phyloP scores from a whole-genome alignment of 2,113 vertebrate genomes.

The Strigops habroptila region DNA sequence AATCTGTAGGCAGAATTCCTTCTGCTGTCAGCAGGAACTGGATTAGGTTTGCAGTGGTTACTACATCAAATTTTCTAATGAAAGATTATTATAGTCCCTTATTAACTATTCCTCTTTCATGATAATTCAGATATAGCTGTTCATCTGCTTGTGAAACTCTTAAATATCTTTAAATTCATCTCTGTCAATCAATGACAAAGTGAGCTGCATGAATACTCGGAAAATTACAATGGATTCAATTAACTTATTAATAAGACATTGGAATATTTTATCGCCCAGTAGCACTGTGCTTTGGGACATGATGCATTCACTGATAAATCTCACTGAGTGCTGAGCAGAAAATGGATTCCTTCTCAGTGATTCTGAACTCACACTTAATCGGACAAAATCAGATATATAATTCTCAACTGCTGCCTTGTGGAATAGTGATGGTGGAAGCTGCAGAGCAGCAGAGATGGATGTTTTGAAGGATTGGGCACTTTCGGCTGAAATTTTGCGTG shows the following conservation, averaged over 20 bases:
- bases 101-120: constrained; percentile 38
- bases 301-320: constrained; percentile 50
- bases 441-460: not conserved
- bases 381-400: not conserved
- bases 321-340: constrained; percentile 6
- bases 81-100: constrained; percentile 33
- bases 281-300: constrained; percentile 29
- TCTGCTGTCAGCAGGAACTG: not conserved
- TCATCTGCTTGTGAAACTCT: constrained; percentile 37
- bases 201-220: constrained; percentile 14
- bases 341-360: constrained; percentile 36
- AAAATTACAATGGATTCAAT: constrained; percentile 59
- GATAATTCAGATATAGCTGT: constrained; percentile 43
- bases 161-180: constrained; percentile 62
- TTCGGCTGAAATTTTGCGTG: not conserved
- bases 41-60: constrained; percentile 24
- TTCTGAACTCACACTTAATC: constrained; percentile 17
- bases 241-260: constrained; percentile 64
- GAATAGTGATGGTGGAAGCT: not conserved
- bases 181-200: constrained; percentile 64
- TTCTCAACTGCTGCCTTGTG: not conserved
- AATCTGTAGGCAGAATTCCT: not conserved
- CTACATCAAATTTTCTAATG: constrained; percentile 35
- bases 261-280: constrained; percentile 36
- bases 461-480: not conserved